Conservation (phyloP, 2,797 vertebrate genomes). For the Tokudaia tokunoshimensis region DNA sequence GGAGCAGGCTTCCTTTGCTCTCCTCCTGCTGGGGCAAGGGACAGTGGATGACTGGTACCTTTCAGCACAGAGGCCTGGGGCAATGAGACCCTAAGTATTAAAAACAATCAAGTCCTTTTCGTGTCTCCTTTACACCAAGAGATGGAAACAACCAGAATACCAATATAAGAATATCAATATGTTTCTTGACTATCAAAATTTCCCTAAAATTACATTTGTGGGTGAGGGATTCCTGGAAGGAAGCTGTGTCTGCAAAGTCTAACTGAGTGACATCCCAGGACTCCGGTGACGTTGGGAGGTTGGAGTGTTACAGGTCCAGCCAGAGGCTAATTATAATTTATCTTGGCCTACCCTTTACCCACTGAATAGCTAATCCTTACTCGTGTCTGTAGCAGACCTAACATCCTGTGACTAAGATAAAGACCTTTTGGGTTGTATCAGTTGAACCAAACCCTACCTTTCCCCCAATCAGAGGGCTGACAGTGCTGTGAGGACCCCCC, state of each 20-base stretch:
- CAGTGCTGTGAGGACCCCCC: too few relatives aligned
- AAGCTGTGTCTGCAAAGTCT: not conserved
- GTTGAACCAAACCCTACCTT: not conserved
- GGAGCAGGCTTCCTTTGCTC: not conserved
- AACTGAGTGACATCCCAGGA: not conserved
- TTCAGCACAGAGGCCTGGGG: constrained; percentile 45
- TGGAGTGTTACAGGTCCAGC: not conserved
- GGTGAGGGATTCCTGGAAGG: not conserved
- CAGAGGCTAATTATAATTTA: not conserved
- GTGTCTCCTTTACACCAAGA: not conserved
- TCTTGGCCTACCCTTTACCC: not conserved
- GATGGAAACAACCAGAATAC: not conserved
- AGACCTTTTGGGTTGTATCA: not conserved
- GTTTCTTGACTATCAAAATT: not conserved
- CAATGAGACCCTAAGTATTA: not conserved
- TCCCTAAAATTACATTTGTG: not conserved
- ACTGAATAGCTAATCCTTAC: not conserved
- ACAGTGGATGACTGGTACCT: not conserved
- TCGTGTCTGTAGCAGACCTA: not conserved
- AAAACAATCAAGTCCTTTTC: rapidly evolving
- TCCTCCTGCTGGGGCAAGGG: not conserved
- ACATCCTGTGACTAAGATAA: not conserved
- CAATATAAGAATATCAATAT: too few relatives aligned
- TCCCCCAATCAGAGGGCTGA: not conserved
- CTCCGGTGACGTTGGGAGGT: not conserved